Evolutionary conservation across 1,140 invertebrate genomes (phyloP), one percentile per base, ranked within the genome.

Genomic region (Bombus cullumanus): DNA sequence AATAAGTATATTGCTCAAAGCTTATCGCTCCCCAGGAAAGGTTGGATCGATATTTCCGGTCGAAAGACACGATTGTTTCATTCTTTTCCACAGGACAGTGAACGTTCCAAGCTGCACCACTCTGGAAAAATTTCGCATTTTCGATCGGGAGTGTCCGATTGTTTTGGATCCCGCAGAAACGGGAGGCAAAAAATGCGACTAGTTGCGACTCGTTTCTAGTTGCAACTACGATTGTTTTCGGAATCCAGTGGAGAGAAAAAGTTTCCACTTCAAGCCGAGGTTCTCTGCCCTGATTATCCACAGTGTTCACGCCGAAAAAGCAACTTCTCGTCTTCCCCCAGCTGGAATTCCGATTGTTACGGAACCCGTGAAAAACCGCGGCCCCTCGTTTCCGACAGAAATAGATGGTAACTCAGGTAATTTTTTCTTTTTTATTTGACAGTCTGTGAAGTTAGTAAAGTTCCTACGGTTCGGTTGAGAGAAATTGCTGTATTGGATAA

Each of bases 251-350:
- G 47, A 66, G 43, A 34, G 34, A 71, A 83, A 83, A 77, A 82
- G 81, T 82, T 83, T 83, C n/a, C 74, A 69, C 62, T 77, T 59
- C 74, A n/a, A 57, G 8, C 34, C 12, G 39, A 28, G 28, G 47
- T 76, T 75, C 34, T 28, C 53, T 5, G 13, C 37, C 25, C 31
- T 59, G 81, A 83, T 83, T 75, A 83, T 83, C 66, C 18, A 31
- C 81, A 76, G 25, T 43, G 62, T 66, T 18, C n/a, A 41, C 37
- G 59, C 15, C 62, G 73, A 77, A 77, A 83, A 75, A 22, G 72
- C 47, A 68, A 22, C 59, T 69, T 39, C 28, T 12, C 62, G 15
- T 77, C 39, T 39, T 22, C 5, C 31, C 12, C 28, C 18, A 47
- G 15, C 18, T 53, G 79, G 37, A 72, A 59, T 37, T 34, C 41